Conservation (phyloP, 2,888 invertebrate genomes). For the Myathropa florea region DNA sequence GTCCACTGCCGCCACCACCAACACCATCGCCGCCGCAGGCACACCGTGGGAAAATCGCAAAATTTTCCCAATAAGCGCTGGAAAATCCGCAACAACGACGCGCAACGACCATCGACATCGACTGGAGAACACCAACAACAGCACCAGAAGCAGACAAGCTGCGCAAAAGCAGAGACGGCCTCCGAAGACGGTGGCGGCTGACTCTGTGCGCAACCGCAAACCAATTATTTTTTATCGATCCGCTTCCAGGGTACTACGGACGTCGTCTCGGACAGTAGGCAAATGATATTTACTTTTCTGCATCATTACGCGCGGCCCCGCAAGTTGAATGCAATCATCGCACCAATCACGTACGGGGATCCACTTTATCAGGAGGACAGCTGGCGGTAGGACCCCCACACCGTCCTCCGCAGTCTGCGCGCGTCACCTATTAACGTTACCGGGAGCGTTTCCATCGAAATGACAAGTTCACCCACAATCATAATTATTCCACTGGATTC, state of each 20-base stretch:
- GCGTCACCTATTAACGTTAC: neutral
- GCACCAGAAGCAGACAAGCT: slow-evolving; percentile 21
- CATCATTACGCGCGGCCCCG: slow-evolving; percentile 61
- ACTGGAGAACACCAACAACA: neutral
- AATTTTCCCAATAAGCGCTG: slow-evolving; percentile 63
- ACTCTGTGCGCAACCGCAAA: slow-evolving; percentile 52
- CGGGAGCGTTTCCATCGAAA: slow-evolving; percentile 51
- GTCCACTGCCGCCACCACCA: slow-evolving; percentile 14
- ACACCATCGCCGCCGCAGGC: slow-evolving; percentile 1
- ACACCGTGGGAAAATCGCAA: slow-evolving; percentile 66
- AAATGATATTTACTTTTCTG: slow-evolving; percentile 71
- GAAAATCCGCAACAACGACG: neutral
- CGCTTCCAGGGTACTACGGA: slow-evolving; percentile 47
- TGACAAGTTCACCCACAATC: slow-evolving; percentile 70
- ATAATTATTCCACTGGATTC: slow-evolving; percentile 64
- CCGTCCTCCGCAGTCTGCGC: too few species aligned
- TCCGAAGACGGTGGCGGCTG: neutral
- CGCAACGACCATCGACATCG: too few species aligned
- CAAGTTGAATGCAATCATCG: slow-evolving; percentile 66
- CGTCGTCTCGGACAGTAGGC: slow-evolving; percentile 50
- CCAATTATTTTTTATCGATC: slow-evolving; percentile 71
- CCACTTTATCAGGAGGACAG: slow-evolving; percentile 62
- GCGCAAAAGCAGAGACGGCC: neutral
- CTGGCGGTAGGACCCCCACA: slow-evolving; percentile 17
- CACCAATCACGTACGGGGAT: slow-evolving; percentile 66